These are phyloP conservation scores for Heliconius hermathena DNA, from an alignment of 1,140 invertebrate species.

Conservation along the genomic window DNA sequence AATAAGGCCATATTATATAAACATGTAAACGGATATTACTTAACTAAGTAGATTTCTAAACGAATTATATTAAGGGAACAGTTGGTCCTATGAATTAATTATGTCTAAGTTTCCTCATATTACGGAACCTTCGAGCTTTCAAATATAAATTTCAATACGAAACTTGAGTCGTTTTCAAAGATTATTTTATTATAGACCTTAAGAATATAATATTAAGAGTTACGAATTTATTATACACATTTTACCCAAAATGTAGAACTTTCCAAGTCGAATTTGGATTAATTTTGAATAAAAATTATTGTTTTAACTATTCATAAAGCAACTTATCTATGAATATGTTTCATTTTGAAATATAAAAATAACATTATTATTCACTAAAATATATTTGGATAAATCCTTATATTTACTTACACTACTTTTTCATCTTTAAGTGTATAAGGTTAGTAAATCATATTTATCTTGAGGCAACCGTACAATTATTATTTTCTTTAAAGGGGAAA, in stretches of 20 bases:
- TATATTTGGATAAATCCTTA: too few relatives aligned
- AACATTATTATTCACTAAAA: neutral
- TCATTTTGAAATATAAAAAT: too few relatives aligned
- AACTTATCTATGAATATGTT: too few relatives aligned
- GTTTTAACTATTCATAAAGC: neutral
- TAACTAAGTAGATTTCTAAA: constrained; percentile 13
- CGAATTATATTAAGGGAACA: constrained; percentile 7
- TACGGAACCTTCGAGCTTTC: constrained; percentile 1
- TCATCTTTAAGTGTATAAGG: too few relatives aligned
- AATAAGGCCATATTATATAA: neutral
- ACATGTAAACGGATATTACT: constrained; percentile 1
- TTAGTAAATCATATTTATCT: too few relatives aligned
- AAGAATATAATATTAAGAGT: neutral
- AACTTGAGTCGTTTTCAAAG: constrained; percentile 10
- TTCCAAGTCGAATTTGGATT: neutral
- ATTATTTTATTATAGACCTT: neutral
- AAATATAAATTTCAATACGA: constrained; percentile 14
- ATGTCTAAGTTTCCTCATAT: constrained; percentile 14
- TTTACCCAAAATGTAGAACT: neutral
- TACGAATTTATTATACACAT: neutral
- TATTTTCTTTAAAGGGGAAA: too few relatives aligned
- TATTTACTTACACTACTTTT: too few relatives aligned
- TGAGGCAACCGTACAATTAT: too few relatives aligned
- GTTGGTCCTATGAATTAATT: constrained; percentile 15
- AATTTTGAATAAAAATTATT: neutral